phyloP scores from a whole-genome alignment of 2,888 invertebrate species.

The Mythimna albipuncta region DNA sequence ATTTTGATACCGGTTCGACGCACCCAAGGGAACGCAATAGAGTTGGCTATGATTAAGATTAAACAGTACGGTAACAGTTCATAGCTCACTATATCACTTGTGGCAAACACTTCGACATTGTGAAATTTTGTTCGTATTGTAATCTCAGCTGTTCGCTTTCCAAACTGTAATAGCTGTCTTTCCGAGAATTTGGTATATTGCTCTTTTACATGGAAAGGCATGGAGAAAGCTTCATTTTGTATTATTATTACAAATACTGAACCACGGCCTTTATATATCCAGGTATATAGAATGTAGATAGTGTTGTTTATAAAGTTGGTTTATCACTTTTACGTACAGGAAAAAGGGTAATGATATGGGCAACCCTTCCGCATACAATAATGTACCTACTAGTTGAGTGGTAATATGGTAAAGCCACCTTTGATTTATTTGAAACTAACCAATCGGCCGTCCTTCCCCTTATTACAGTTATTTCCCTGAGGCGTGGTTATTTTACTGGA shows the following conservation, averaged over 20 bases:
- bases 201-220: neutral
- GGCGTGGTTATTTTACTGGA: constrained; percentile 18
- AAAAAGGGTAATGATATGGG: neutral
- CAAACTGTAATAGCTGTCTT: neutral
- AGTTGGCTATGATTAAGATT: neutral
- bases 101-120: neutral
- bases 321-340: neutral
- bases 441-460: constrained; percentile 5
- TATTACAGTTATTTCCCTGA: constrained; percentile 35
- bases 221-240: neutral
- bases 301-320: neutral
- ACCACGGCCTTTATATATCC: neutral
- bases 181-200: neutral
- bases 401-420: neutral
- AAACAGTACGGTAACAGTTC: constrained; percentile 1
- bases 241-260: neutral
- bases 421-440: constrained; percentile 27
- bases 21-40: neutral
- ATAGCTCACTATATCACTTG: neutral
- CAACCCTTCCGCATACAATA: neutral
- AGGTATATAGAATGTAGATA: neutral
- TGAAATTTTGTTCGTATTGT: no score
- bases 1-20: constrained; percentile 2
- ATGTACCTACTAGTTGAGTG: constrained; percentile 2
- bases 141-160: neutral